Evolutionary conservation across 2,888 invertebrate species (phyloP).

Genomic region (Taphrorychus bicolor): DNA sequence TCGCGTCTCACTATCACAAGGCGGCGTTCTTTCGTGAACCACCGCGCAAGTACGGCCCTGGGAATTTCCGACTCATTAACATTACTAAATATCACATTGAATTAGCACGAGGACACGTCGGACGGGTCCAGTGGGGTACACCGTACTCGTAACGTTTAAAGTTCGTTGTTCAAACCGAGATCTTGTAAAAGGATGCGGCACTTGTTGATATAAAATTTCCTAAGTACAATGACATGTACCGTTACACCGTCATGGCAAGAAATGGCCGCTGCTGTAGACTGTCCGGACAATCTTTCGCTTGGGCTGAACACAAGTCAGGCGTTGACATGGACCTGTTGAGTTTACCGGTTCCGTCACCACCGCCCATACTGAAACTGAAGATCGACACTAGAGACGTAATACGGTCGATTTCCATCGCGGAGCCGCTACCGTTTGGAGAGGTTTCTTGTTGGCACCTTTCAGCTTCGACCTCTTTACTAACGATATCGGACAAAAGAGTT

Average conservation of each 20-base stretch:
- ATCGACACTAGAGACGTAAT: slow-evolving; percentile 67
- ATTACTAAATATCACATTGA: slow-evolving; percentile 44
- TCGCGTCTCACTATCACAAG: slow-evolving; percentile 54
- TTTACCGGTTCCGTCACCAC: slow-evolving; percentile 43
- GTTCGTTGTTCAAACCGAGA: slow-evolving; percentile 40
- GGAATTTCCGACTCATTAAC: slow-evolving; percentile 36
- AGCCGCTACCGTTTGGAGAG: slow-evolving; percentile 32
- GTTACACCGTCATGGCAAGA: slow-evolving; percentile 65
- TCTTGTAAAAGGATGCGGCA: slow-evolving; percentile 1
- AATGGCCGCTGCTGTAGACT: slow-evolving; percentile 61
- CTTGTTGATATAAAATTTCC: slow-evolving; percentile 7
- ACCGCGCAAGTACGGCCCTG: slow-evolving; percentile 15
- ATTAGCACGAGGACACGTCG: slow-evolving; percentile 38
- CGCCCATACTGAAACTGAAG: slow-evolving; percentile 63
- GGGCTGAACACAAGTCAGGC: slow-evolving; percentile 64
- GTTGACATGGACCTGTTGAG: slow-evolving; percentile 62
- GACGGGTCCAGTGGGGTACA: slow-evolving; percentile 3
- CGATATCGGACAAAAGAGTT: slow-evolving; percentile 56
- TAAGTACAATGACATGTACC: slow-evolving; percentile 23
- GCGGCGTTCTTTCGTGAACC: slow-evolving; percentile 8
- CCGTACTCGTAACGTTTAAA: too few species aligned
- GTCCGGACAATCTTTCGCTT: slow-evolving; percentile 62
- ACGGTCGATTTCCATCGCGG: slow-evolving; percentile 65
- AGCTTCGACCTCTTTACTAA: slow-evolving; percentile 48
- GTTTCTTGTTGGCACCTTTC: slow-evolving; percentile 6